phyloP scores from a whole-genome alignment of 1,140 invertebrate species.

The Agrilus planipennis region DNA sequence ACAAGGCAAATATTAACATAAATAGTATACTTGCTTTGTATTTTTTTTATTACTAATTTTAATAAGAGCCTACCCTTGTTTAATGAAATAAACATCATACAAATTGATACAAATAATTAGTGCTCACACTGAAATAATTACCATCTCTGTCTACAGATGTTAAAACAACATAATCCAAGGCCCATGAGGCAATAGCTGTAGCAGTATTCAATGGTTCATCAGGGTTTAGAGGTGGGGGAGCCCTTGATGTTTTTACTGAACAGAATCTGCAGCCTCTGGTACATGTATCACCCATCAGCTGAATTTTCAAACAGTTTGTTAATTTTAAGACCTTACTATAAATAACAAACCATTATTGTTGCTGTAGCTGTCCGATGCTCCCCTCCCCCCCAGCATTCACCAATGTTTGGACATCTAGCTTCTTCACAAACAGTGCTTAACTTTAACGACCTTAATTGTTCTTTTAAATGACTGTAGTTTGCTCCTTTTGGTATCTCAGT shows the following conservation, averaged over 20 bases:
- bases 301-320: slow-evolving; percentile 23
- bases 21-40: too few species aligned
- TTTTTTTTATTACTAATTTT: too few species aligned
- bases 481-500: slow-evolving; percentile 84
- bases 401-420: slow-evolving; percentile 97
- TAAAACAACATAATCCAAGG: slow-evolving; percentile 92
- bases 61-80: too few species aligned
- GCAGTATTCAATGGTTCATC: slow-evolving; percentile 91
- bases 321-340: slow-evolving; percentile 19
- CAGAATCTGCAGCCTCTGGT: slow-evolving; percentile 93
- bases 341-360: slow-evolving; percentile 66
- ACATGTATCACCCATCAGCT: slow-evolving; percentile 88
- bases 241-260: slow-evolving; percentile 91
- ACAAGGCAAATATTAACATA: slow-evolving; percentile 17
- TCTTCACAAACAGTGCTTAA: slow-evolving; percentile 98
- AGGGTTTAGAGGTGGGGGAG: slow-evolving; percentile 83
- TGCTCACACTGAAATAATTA: slow-evolving; percentile 28
- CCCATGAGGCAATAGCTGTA: slow-evolving; percentile 84
- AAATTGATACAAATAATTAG: too few species aligned
- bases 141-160: slow-evolving; percentile 97
- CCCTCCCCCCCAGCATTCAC: slow-evolving; percentile 98
- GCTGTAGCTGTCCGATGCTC: slow-evolving; percentile 76
- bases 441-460: slow-evolving; percentile 76
- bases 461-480: slow-evolving; percentile 77
- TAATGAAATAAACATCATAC: too few species aligned